Evolutionary conservation across 2,888 invertebrate species (phyloP).

Genomic region (Cactoblastis cactorum): DNA sequence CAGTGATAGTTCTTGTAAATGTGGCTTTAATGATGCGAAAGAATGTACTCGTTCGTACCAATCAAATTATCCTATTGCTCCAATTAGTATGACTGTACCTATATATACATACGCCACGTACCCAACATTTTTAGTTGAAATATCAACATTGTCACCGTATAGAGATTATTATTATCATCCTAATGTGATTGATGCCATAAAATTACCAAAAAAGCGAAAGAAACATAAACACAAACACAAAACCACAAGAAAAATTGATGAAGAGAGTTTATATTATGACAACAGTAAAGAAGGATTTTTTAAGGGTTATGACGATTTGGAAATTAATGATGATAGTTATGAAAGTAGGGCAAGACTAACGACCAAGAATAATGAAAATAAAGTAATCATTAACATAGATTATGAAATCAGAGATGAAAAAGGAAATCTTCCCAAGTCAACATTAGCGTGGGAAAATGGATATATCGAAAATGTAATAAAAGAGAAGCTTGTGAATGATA

Average conservation of each 20-base stretch:
- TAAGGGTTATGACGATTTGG: slow-evolving; percentile 17
- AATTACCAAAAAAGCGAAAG: slow-evolving; percentile 32
- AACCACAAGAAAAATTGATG: slow-evolving; percentile 25
- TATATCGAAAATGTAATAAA: slow-evolving; percentile 1
- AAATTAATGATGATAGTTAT: slow-evolving; percentile 7
- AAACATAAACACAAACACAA: slow-evolving; percentile 21
- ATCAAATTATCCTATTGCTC: slow-evolving; percentile 21
- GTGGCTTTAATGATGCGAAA: neutral
- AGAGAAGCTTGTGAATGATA: slow-evolving; percentile 13
- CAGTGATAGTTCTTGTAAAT: slow-evolving; percentile 17
- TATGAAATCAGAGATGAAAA: neutral
- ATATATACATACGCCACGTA: slow-evolving; percentile 38
- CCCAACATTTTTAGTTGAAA: slow-evolving; percentile 34
- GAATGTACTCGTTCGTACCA: slow-evolving; percentile 26
- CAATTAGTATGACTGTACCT: slow-evolving; percentile 11
- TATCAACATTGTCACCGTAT: slow-evolving; percentile 24
- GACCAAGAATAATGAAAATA: neutral
- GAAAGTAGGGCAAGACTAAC: neutral
- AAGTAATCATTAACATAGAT: slow-evolving; percentile 6
- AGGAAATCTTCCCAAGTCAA: neutral
- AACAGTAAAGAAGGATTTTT: slow-evolving; percentile 24
- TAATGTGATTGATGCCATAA: slow-evolving; percentile 28
- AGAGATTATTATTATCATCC: slow-evolving; percentile 34
- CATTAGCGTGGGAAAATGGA: neutral
- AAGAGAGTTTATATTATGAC: slow-evolving; percentile 36